Base-by-base conservation (phyloP, 2,888 invertebrate species). In the Melinaea menophilus region DNA sequence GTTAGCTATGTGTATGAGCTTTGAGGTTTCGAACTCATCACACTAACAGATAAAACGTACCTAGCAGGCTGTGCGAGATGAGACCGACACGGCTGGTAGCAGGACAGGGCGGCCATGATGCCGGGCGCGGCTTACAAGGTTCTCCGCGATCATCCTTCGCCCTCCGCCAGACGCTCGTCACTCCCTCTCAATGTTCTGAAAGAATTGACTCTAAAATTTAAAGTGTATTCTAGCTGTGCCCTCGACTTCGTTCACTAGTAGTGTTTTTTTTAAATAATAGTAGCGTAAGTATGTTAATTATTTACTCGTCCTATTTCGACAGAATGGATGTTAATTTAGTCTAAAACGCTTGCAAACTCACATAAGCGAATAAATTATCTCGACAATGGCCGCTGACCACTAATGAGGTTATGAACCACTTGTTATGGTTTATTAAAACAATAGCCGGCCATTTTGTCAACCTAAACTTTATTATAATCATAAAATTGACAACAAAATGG, bases 41-140 rank as follows among this genome's bases (percentile, higher is more conserved):
- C 3, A 37, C 7, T 7, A 37, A 37, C 37, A 37, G 1, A 37
- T 37, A 35, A 31, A 11, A 46, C 12, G 70, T 75, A 89, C 90
- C 90, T 89, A 86, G 88, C 88, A 71, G 90, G 89, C 73, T 89
- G 89, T 55, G 89, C 89, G 63, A 90, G 86, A 70, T 90, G 89
- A 75, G 88, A 87, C 63, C 89, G 83, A 78, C 89, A 89, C 60
- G 90, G 90, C 74, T 88, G 90, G 81, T 89, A 89, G 78, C 89
- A 90, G 73, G 90, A 89, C 65, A 89, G 84, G 69, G 88, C 86
- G 79, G 90, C 89, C 89, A 90, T 89, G 74, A 75, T 81, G 82
- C 80, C 84, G 75, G 71, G 70, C 70, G 75, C 72, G 73, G 73
- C 70, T 71, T 71, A 74, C 71, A 69, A 71, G 69, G 78, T 75